Conservation (phyloP, 2,888 invertebrate species). For the Platycheirus rosarum region DNA sequence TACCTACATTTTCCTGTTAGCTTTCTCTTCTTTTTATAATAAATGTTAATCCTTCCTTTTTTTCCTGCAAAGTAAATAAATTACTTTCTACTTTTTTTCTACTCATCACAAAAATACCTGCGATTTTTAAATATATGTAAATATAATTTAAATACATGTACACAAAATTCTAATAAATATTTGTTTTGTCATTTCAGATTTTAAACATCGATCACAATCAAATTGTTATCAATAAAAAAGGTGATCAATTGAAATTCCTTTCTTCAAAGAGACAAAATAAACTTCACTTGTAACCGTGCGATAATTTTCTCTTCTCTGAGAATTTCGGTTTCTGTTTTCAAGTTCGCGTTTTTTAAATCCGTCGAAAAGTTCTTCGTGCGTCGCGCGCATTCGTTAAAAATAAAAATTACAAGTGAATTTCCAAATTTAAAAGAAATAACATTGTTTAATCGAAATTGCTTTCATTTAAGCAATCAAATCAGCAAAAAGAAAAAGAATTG, state of each 20-base stretch:
- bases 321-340: slow-evolving; percentile 36
- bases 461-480: too few species aligned
- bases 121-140: too few species aligned
- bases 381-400: slow-evolving; percentile 29
- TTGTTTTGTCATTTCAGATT: slow-evolving; percentile 38
- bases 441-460: slow-evolving; percentile 11
- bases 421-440: slow-evolving; percentile 1
- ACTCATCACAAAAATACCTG: too few species aligned
- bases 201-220: slow-evolving; percentile 1
- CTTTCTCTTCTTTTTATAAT: too few species aligned
- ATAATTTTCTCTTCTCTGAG: slow-evolving; percentile 23
- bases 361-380: slow-evolving; percentile 50
- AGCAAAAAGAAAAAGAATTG: slow-evolving; percentile 27
- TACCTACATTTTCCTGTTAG: too few species aligned
- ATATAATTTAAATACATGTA: too few species aligned
- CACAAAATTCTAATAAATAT: background rate
- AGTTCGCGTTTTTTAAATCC: slow-evolving; percentile 51
- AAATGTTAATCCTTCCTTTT: too few species aligned
- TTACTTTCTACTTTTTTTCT: too few species aligned
- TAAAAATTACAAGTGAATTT: slow-evolving; percentile 45
- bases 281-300: slow-evolving; percentile 28
- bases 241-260: slow-evolving; percentile 20
- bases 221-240: background rate
- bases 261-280: slow-evolving; percentile 11
- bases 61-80: too few species aligned